Conservation (phyloP, 2,888 invertebrate genomes). For the Eupithecia inturbata region DNA sequence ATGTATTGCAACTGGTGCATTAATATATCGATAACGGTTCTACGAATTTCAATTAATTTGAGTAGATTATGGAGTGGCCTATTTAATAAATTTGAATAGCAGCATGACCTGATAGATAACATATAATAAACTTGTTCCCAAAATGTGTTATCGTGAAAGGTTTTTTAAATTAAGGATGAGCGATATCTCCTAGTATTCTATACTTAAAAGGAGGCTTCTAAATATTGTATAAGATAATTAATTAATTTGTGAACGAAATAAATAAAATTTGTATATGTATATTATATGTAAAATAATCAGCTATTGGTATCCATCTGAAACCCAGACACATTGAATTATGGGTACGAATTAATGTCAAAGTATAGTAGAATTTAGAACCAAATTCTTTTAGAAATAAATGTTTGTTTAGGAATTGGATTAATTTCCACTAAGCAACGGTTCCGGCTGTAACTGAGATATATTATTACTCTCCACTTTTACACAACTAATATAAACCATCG, state of each 20-base stretch:
- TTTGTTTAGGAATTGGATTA: constrained; percentile 5
- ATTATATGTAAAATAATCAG: no score
- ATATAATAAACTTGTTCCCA: not conserved
- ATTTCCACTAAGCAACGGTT: constrained; percentile 15
- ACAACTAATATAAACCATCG: constrained; percentile 53
- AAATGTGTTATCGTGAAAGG: no score
- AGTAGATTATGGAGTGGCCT: not conserved
- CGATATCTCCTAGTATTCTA: no score
- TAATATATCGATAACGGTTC: not conserved
- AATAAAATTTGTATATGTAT: no score
- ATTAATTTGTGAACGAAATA: no score
- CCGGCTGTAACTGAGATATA: constrained; percentile 27
- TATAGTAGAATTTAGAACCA: not conserved
- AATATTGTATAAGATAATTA: no score
- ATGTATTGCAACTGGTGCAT: not conserved
- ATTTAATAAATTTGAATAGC: not conserved
- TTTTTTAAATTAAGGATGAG: no score
- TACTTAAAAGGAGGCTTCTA: no score
- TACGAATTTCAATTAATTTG: not conserved
- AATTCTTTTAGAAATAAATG: not conserved
- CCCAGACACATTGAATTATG: not conserved
- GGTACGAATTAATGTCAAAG: not conserved
- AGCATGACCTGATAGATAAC: not conserved
- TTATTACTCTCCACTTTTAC: constrained; percentile 30
- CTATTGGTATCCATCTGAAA: not conserved